Evolutionary conservation across 1,140 invertebrate species (phyloP), one percentile per base, ranked within the genome.

Genomic region (Cydia fagiglandana): DNA sequence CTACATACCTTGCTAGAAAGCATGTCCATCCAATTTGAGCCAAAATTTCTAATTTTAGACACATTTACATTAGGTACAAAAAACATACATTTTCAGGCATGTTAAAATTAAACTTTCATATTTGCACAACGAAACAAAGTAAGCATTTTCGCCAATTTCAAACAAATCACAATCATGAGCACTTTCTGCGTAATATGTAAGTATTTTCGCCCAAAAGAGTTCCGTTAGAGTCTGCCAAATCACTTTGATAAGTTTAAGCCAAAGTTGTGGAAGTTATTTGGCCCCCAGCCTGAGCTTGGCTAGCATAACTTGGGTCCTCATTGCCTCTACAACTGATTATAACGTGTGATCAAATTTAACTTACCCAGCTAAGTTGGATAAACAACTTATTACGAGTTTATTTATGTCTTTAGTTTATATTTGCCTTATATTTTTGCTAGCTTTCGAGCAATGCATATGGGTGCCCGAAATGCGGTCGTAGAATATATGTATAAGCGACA

Each of bases 191-290:
- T 73, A 80, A 80, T 73, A 76, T 75, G 80, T 47, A 13, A 47
- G 45, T 82, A 80, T 76, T 78, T 78, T 80, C 80, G 74, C 78
- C 80, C 77, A 77, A 85, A 88, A 88, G 82, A 89, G 80, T 86
- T 85, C 77, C 76, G 77, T 56, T 79, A 75, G 74, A 88, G 80
- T 91, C 88, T 88, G 84, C 88, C 88, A 91, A 91, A 89, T 89
- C 89, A 86, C 86, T 88, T 88, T 83, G 82, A 84, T 82, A 89
- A 87, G 82, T 90, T 86, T 81, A 82, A 79, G 81, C 76, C 79
- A 75, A 78, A 86, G 81, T 87, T 88, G 83, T 80, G 75, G 75
- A 88, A 88, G 73, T 90, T 89, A 84, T 75, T 87, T 88, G 88
- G 87, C 87, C 77, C 79, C 80, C 73, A 84, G 89, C 89, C 88